Evolutionary conservation across 2,888 invertebrate genomes (phyloP), one percentile per base, ranked within the genome.

Genomic region (Elegia similella): DNA sequence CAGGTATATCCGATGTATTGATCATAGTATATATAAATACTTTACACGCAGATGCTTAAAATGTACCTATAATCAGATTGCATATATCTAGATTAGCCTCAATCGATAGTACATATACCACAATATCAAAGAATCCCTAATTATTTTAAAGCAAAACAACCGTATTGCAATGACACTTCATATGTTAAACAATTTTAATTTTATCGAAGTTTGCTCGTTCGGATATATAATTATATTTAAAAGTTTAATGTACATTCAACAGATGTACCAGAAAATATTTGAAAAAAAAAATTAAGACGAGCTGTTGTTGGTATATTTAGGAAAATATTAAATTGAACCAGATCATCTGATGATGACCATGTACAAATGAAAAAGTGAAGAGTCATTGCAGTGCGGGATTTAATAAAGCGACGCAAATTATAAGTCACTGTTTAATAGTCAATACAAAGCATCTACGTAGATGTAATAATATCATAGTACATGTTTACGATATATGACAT

Each of bases 321-420:
- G 75, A 85, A 90, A 91, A 88, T 87, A 85, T 86, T 82, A 87
- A 85, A 81, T 72, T 72, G 73, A 88, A 84, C 84, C 93, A 94
- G 94, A 93, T 93, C 94, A 94, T 94, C 94, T 94, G 94, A 94
- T 94, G 94, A 92, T 92, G 88, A 82, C 91, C 92, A 93, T 93
- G 94, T 94, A 94, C 94, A 94, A 94, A 94, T 93, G 72, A 73
- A 54, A 67, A 81, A 83, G 88, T 89, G 89, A 83, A 79, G 56
- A 73, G 84, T 79, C 83, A 76, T 85, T 76, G 81, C 73, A 72
- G 63, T 70, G 72, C 69, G 79, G 57, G 68, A 66, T 60, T 64
- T 83, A 84, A 81, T 68, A 65, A 77, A 74, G 67, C 73, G 64
- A 81, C 77, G 85, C 78, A 85, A 78, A 85, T 75, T 86, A 87